Percentiles rank a stretch among this genome's conserved stretches.
These are phyloP conservation scores for Protodeltote pygarga DNA, from an alignment of 2,888 invertebrate genomes.

Conservation along the genomic window DNA sequence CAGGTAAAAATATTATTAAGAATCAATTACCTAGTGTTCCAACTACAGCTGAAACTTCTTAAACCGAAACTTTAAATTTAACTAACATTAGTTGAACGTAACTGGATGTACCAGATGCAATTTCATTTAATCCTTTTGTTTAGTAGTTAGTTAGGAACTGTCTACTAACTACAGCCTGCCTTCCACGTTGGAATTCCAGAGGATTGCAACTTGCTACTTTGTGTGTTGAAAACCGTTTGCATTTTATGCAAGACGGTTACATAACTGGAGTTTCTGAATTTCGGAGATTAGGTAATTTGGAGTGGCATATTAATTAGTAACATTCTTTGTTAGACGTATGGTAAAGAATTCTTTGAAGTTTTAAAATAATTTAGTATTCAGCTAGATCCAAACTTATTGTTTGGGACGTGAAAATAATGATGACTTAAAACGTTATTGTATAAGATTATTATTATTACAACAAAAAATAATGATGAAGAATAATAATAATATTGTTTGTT, in stretches of 20 bases:
- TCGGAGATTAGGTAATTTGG: not conserved
- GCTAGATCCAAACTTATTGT: too few relatives aligned
- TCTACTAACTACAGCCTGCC: conserved; percentile 34
- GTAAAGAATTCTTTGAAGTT: too few relatives aligned
- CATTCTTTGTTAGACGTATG: not conserved
- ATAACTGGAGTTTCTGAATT: conserved; percentile 11
- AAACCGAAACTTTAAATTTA: conserved; percentile 6
- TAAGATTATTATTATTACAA: too few relatives aligned
- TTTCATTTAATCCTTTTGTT: conserved; percentile 52
- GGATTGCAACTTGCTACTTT: conserved; percentile 47
- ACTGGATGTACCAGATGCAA: conserved; percentile 20
- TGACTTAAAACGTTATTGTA: too few relatives aligned
- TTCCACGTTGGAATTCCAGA: conserved; percentile 28
- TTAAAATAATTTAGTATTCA: too few relatives aligned
- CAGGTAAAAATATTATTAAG: too few relatives aligned
- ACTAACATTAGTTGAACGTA: conserved; percentile 21
- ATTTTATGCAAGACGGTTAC: conserved; percentile 28
- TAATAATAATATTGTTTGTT: too few relatives aligned
- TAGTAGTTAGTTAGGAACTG: conserved; percentile 44
- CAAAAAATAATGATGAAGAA: too few relatives aligned
- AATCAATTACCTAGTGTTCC: too few relatives aligned
- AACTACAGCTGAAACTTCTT: not conserved
- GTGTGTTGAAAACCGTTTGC: conserved; percentile 24
- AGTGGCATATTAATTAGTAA: not conserved
- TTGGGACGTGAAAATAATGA: too few relatives aligned